phyloP scores from a whole-genome alignment of 2,888 invertebrate genomes.

The Sipha maydis region DNA sequence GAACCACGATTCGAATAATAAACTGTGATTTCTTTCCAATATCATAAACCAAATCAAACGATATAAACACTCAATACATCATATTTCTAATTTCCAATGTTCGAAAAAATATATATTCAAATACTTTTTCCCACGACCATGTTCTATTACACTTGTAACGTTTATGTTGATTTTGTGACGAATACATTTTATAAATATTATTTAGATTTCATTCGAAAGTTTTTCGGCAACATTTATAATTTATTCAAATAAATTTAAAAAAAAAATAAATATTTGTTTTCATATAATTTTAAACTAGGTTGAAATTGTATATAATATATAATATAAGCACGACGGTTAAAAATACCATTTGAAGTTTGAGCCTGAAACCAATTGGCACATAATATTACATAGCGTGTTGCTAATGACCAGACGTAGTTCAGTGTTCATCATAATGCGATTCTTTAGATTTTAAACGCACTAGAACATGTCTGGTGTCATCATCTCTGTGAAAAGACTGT shows the following conservation, averaged over 20 bases:
- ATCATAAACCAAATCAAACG: not conserved
- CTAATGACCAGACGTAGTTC: not conserved
- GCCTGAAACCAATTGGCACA: not conserved
- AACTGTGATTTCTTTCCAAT: not conserved
- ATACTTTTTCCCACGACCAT: not conserved
- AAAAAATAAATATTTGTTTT: not conserved
- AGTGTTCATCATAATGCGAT: not conserved
- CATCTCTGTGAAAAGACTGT: constrained; percentile 28
- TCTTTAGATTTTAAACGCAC: not conserved
- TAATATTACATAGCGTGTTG: not conserved
- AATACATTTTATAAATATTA: too few relatives aligned
- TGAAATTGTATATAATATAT: not conserved
- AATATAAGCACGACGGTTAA: not conserved
- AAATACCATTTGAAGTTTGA: not conserved
- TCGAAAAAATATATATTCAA: not conserved
- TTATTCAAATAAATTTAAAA: too few relatives aligned
- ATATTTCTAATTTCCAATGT: not conserved
- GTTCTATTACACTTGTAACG: too few relatives aligned
- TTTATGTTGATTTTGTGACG: too few relatives aligned
- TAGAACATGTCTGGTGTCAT: constrained; percentile 41
- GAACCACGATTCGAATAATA: not conserved
- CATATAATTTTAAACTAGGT: constrained; percentile 10
- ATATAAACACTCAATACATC: not conserved
- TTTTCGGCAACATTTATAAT: too few relatives aligned
- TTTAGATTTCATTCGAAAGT: too few relatives aligned